Base-by-base conservation (phyloP, 2,113 vertebrate species). In the Octodon degus region DNA sequence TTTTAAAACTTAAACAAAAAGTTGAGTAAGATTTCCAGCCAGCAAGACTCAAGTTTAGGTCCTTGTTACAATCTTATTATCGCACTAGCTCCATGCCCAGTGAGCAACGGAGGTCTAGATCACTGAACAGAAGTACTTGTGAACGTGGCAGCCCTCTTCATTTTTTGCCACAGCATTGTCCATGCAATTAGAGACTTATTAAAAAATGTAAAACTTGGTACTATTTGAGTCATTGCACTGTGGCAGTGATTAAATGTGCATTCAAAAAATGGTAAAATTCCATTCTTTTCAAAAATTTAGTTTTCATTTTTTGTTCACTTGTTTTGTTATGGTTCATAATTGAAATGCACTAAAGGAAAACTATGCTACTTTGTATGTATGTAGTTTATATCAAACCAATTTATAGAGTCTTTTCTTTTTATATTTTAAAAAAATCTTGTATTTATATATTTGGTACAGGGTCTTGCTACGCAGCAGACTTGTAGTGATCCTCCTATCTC, bases 1-100 rank as follows among this genome's bases (percentile, higher is more conserved):
- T 89, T 96, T 72, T 76, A 91, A 92, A 86, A 16, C 85, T 91
- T 95, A 34, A 84, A 0, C 30, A 65, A 77, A 89, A 93, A 68
- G 50, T 53, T 76, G 82, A 96, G 43, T 0, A 91, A 16, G 40
- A 90, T 95, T 86, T 90, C 63, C 19, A 47, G 55, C 79, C 96
- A 92, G 24, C 85, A 19, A 96, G 96, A 90, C 90, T 86, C 10
- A 62, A 12, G 5, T 50, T 84, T 95, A 55, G 47, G 32, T 86
- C 27, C 70, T 93, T 93, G n/a, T 72, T 89, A 50, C 22, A 92
- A 7, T 79, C 37, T 83, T 3, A 47, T 20, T 82, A 70, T 84
- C 47, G 76, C 4, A 50, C 8, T 62, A 62, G 47, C 60, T 91
- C 43, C n/a, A 12, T 81, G 16, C 6, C 25, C 40, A 14, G 40